Percentiles rank a stretch among this genome's conserved stretches.
Conservation (phyloP, 1,140 invertebrate genomes). For the Anagrus nilaparvatae region DNA sequence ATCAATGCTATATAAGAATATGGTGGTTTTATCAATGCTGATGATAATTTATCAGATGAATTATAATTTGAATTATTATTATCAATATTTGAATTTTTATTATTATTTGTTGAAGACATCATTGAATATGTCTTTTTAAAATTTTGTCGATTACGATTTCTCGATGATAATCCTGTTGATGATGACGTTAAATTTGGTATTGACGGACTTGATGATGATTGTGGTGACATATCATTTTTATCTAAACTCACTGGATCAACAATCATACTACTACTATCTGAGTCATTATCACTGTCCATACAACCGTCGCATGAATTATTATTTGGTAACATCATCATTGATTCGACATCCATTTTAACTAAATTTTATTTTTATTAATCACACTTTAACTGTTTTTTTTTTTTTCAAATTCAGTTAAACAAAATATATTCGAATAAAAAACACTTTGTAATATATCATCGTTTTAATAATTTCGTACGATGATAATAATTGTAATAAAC, state of each 20-base stretch:
- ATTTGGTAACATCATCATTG: slow-evolving; percentile 30
- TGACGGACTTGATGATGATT: slow-evolving; percentile 23
- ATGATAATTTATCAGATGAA: slow-evolving; percentile 31
- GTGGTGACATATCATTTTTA: slow-evolving; percentile 32
- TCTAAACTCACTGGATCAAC: slow-evolving; percentile 40
- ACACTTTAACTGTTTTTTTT: no score
- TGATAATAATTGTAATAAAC: slow-evolving; percentile 2
- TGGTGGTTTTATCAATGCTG: slow-evolving; percentile 76
- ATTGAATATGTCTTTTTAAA: slow-evolving; percentile 32
- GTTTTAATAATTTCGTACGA: no score
- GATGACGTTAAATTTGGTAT: neutral
- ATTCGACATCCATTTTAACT: no score
- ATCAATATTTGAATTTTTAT: slow-evolving; percentile 18
- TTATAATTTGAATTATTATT: slow-evolving; percentile 17
- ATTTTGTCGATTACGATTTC: slow-evolving; percentile 15
- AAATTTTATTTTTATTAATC: no score
- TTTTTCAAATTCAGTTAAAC: no score
- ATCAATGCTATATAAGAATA: slow-evolving; percentile 98
- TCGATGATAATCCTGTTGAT: slow-evolving; percentile 6
- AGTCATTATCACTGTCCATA: slow-evolving; percentile 37
- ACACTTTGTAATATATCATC: no score
- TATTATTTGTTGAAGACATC: slow-evolving; percentile 23
- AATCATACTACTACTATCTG: slow-evolving; percentile 39
- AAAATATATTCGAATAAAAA: no score
- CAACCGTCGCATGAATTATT: slow-evolving; percentile 38